Evolutionary conservation across 2,797 vertebrate genomes (phyloP), one percentile per base, ranked within the genome.

Genomic region (Pangasius mekongensis): DNA sequence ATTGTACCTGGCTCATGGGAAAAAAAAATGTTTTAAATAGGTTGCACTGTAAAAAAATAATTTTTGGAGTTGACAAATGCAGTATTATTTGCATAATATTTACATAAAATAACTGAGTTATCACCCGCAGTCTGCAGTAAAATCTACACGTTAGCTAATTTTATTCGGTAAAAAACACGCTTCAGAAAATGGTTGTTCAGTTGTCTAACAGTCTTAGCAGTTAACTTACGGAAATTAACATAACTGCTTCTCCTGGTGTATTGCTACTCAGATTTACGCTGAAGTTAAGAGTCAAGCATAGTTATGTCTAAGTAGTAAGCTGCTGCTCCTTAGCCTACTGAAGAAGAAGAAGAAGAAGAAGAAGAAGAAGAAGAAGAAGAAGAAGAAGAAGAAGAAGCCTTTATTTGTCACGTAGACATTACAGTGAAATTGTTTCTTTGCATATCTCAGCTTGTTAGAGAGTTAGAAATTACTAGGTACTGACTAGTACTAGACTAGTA

Each of bases 71-170:
- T 13, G 11, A 13, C 9, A 62, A 27, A 69, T 33, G 5, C 67
- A 9, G 8, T 20, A 73, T 76, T 27, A 76, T 76, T 76, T 76
- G 22, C 73, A 76, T 49, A 49, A 76, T 1, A 76, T 74, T 24
- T 52, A n/a, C 24, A 76, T 52, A 76, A 76, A n/a, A 76, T n/a
- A n/a, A 76, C 14, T 66, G n/a, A 66, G 10, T 33, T 77, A 77
- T 30, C 2, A 77, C 47, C 39, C 54, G 43, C 74, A 52, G 47
- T n/a, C 27, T 77, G 24, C 3, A 5, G 6, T 52, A 77, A 30
- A 77, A 30, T 3, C 47, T 5, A 8, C 74, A 77, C 74, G 10
- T 52, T 13, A 22, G 3, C 5, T 47, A 30, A 18, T 52, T 77
- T 30, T 18, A 8, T 30, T 77, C 11, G 20, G 49, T 16, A 52